These are phyloP conservation scores for Megalonaias nervosa DNA, from an alignment of 1,140 invertebrate species.

Conservation along the genomic window DNA sequence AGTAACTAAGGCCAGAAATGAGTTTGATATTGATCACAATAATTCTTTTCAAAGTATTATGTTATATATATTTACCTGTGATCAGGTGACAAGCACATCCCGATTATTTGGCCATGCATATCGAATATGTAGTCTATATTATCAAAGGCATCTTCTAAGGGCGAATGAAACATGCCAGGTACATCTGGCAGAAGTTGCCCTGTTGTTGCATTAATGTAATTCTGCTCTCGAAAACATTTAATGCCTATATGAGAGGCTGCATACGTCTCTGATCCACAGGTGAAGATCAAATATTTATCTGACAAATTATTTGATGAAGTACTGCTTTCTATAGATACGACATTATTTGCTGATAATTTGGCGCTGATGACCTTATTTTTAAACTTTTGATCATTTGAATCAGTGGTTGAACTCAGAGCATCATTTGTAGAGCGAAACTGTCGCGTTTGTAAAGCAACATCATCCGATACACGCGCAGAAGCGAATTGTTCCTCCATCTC, in stretches of 20 bases:
- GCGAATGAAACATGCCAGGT: conserved; percentile 36
- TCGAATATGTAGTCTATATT: conserved; percentile 88
- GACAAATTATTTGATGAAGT: conserved; percentile 22
- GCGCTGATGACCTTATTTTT: too few species aligned
- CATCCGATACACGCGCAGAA: too few species aligned
- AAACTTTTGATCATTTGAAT: too few species aligned
- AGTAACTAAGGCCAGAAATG: too few species aligned
- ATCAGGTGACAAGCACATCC: conserved; percentile 90
- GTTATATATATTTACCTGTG: conserved; percentile 76
- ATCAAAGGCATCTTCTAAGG: conserved; percentile 71
- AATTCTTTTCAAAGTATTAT: too few species aligned
- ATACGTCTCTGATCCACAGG: conserved; percentile 87
- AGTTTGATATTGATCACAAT: too few species aligned
- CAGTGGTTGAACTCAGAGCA: too few species aligned
- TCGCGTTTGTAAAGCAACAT: too few species aligned
- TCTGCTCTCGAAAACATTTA: conserved; percentile 81
- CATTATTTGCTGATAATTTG: too few species aligned
- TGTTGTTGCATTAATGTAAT: conserved; percentile 7
- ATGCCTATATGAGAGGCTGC: conserved; percentile 91
- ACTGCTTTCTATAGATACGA: too few species aligned
- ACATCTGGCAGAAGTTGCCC: conserved; percentile 49
- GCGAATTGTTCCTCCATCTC: too few species aligned
- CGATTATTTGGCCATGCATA: conserved; percentile 90
- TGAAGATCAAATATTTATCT: conserved; percentile 90
- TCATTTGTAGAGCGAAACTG: too few species aligned